These are phyloP conservation scores for Diglossa cyanea DNA, from an alignment of 2,797 vertebrate genomes.

Conservation along the genomic window DNA sequence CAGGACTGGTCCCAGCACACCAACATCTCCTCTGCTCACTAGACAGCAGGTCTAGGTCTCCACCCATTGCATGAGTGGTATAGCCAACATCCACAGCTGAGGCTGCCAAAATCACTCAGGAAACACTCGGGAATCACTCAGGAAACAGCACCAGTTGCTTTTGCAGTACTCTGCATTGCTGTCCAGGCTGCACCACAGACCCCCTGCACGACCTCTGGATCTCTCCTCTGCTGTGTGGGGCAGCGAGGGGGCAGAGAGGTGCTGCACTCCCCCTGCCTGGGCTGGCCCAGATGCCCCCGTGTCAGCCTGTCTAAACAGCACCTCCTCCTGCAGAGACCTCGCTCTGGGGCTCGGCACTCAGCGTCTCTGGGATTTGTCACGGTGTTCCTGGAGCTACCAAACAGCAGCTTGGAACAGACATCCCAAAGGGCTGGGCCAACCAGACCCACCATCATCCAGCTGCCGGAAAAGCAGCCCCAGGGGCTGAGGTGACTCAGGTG, in stretches of 20 bases:
- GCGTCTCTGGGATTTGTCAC: not conserved
- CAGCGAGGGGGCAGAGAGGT: not conserved
- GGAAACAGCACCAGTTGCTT: not conserved
- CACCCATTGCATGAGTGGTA: accelerated
- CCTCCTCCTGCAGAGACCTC: not conserved
- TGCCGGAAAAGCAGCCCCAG: not conserved
- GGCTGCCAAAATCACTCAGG: not conserved
- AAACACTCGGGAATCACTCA: not conserved
- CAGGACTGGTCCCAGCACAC: not conserved
- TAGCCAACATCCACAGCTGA: not conserved
- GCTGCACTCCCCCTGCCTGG: not conserved
- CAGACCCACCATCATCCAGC: not conserved
- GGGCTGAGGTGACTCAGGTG: not conserved
- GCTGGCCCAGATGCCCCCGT: not conserved
- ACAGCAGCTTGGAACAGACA: not conserved
- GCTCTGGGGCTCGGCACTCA: not conserved
- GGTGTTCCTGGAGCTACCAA: not conserved
- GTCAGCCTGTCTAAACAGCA: constrained; percentile 51
- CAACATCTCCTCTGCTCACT: not conserved
- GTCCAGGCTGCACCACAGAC: not conserved
- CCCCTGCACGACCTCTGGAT: not conserved
- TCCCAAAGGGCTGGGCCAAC: not conserved
- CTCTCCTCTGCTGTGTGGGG: not conserved
- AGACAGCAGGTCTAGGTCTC: not conserved
- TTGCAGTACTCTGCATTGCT: not conserved